Evolutionary conservation across 2,888 invertebrate genomes (phyloP).

Genomic region (Anorthoa munda): DNA sequence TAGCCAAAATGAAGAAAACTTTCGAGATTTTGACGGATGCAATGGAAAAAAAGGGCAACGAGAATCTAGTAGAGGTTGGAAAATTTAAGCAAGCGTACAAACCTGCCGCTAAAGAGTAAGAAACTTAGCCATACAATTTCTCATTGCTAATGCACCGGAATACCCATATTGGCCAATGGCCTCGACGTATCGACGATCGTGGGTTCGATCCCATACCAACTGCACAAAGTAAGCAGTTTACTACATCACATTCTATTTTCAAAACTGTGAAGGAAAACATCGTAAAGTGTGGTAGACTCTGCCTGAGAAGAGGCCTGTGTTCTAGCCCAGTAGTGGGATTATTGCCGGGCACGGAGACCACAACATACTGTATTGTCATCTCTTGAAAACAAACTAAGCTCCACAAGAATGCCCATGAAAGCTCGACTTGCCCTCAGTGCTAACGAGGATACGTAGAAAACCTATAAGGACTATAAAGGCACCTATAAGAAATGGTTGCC

Average conservation of each 20-base stretch:
- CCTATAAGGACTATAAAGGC: too few species aligned
- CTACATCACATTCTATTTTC: not conserved
- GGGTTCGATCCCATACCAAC: too few species aligned
- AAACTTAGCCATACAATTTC: constrained; percentile 5
- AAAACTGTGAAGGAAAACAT: not conserved
- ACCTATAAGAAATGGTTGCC: too few species aligned
- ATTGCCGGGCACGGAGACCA: too few species aligned
- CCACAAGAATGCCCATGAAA: too few species aligned
- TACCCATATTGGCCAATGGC: not conserved
- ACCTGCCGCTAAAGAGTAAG: constrained; percentile 81
- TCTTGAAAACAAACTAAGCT: too few species aligned
- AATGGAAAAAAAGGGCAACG: constrained; percentile 79
- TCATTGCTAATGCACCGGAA: not conserved
- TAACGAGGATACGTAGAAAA: too few species aligned
- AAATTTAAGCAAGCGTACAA: constrained; percentile 78
- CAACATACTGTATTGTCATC: too few species aligned
- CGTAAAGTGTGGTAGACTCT: too few species aligned
- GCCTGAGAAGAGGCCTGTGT: too few species aligned
- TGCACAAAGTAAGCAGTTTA: not conserved
- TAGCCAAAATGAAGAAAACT: constrained; percentile 82
- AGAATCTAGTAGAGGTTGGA: constrained; percentile 74
- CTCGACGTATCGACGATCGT: not conserved
- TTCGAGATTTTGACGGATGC: constrained; percentile 78
- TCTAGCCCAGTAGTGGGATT: too few species aligned
- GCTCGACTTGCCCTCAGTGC: too few species aligned